Evolutionary conservation across 2,797 vertebrate species (phyloP).

Genomic region (Megaceryle alcyon): DNA sequence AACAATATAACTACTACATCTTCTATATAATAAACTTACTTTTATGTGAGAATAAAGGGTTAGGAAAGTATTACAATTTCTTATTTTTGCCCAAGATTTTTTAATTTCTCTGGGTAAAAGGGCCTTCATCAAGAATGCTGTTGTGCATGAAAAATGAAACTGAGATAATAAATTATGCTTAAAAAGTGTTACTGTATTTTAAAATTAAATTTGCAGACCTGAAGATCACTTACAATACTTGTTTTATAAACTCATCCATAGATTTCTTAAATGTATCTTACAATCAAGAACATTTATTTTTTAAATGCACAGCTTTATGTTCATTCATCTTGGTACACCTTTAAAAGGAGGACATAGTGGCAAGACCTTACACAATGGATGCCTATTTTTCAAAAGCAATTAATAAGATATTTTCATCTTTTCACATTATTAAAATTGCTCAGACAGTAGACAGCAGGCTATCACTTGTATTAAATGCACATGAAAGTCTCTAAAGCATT

Average conservation of each 20-base stretch:
- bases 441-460: neutral
- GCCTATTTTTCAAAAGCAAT: neutral
- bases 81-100: neutral
- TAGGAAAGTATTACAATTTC: neutral
- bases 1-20: neutral
- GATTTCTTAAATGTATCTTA: neutral
- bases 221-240: neutral
- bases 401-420: neutral
- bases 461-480: neutral
- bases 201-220: neutral
- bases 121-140: neutral
- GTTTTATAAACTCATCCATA: neutral
- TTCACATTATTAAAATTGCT: neutral
- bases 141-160: neutral
- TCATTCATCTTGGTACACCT: neutral
- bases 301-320: neutral
- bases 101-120: neutral
- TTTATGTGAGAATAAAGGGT: neutral
- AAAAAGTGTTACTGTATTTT: neutral
- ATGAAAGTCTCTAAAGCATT: neutral
- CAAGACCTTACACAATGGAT: neutral
- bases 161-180: neutral
- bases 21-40: neutral
- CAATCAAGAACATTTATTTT: neutral
- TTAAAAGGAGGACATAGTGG: neutral